Conservation (phyloP, 1,140 invertebrate species). For the Antheraea mylitta region DNA sequence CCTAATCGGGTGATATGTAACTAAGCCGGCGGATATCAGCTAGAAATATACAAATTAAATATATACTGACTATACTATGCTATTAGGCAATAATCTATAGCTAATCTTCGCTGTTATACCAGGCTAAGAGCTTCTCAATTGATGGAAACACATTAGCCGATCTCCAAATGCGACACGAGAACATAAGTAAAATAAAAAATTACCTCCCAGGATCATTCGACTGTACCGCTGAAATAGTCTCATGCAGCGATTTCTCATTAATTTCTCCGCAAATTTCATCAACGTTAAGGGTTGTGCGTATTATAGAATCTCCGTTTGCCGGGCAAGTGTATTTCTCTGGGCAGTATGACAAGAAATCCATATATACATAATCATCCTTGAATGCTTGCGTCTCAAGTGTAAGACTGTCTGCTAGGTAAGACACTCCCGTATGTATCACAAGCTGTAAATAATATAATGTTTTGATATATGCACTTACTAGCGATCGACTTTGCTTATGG, state of each 20-base stretch:
- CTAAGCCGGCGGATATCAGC: no score
- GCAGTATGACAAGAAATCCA: conserved; percentile 73
- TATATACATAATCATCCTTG: conserved; percentile 77
- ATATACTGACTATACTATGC: no score
- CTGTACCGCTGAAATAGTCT: conserved; percentile 39
- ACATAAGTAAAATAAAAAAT: no score
- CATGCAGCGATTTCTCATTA: conserved; percentile 43
- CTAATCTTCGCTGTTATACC: no score
- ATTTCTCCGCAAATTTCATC: conserved; percentile 64
- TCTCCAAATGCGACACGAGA: no score
- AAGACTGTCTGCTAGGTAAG: conserved; percentile 71
- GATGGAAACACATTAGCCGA: no score
- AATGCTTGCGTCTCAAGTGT: conserved; percentile 81
- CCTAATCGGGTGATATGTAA: no score
- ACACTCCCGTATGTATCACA: conserved; percentile 84
- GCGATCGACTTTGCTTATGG: no score
- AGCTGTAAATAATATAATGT: conserved; percentile 62
- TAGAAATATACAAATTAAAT: no score
- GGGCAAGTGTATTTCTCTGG: conserved; percentile 58
- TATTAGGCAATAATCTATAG: no score
- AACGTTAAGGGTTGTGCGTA: conserved; percentile 66
- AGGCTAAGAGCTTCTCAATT: no score
- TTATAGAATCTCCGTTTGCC: conserved; percentile 62
- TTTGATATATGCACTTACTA: no score
- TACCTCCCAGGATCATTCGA: conserved; percentile 74